These are phyloP conservation scores for Smithornis capensis DNA, from an alignment of 2,113 vertebrate species.

Conservation along the genomic window DNA sequence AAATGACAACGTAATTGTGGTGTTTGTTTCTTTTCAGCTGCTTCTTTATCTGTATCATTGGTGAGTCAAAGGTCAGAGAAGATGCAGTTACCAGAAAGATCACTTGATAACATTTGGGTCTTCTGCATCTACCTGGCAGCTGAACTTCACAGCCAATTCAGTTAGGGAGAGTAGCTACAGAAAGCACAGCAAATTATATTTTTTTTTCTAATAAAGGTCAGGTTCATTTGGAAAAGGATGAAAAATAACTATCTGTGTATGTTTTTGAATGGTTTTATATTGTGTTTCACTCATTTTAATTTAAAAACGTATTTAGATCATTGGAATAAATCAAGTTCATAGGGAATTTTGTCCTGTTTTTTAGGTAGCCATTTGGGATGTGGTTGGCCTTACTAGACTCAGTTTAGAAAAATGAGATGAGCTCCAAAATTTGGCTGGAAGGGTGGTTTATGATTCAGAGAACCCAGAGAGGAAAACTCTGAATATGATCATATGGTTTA, in stretches of 20 bases:
- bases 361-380: background rate
- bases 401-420: background rate
- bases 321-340: background rate
- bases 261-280: background rate
- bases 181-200: background rate
- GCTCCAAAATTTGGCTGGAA: background rate
- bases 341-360: background rate
- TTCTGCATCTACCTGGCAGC: background rate
- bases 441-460: background rate
- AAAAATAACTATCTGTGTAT: background rate
- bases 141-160: background rate
- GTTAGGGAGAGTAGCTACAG: background rate
- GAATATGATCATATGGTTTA: background rate
- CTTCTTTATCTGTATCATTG: background rate
- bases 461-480: background rate
- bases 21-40: constrained; percentile 9
- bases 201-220: background rate
- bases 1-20: background rate
- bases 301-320: background rate
- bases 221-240: background rate
- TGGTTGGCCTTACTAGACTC: background rate
- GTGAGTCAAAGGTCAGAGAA: background rate
- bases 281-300: background rate
- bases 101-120: background rate
- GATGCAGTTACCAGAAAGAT: background rate